Evolutionary conservation across 2,888 invertebrate genomes (phyloP).

Genomic region (Acleris laterana): DNA sequence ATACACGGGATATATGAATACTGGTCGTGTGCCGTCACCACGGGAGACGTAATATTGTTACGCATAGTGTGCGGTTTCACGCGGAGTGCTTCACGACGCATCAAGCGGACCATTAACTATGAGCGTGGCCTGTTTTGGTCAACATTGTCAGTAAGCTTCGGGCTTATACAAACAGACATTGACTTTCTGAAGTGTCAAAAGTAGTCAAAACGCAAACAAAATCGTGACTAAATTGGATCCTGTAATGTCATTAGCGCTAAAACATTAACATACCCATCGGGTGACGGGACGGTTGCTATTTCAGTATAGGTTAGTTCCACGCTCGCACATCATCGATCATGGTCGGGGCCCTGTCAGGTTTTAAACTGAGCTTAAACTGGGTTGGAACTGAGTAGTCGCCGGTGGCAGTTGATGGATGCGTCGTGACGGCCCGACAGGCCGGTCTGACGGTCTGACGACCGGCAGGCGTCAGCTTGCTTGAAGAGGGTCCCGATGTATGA

Average conservation of each 20-base stretch:
- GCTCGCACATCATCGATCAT: conserved; percentile 70
- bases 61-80: conserved; percentile 56
- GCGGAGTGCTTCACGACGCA: conserved; percentile 62
- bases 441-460: conserved; percentile 61
- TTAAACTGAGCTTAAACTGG: conserved; percentile 72
- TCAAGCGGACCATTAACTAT: conserved; percentile 61
- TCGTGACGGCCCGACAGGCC: conserved; percentile 63
- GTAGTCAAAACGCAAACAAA: conserved; percentile 28
- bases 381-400: conserved; percentile 57
- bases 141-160: conserved; percentile 30
- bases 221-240: conserved; percentile 40
- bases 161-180: conserved; percentile 29
- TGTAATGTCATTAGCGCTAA: conserved; percentile 65
- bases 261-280: conserved; percentile 61
- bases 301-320: conserved; percentile 65
- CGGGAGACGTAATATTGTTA: conserved; percentile 75
- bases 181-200: conserved; percentile 20
- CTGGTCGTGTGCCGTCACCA: conserved; percentile 75
- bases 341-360: conserved; percentile 68
- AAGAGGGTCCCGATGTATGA: conserved; percentile 43
- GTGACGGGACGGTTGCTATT: conserved; percentile 56
- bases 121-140: conserved; percentile 52
- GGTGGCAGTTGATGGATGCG: conserved; percentile 74
- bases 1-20: conserved; percentile 69
- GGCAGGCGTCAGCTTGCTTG: conserved; percentile 51